Evolutionary conservation across 2,797 vertebrate species (phyloP), one percentile per base, ranked within the genome.

Genomic region (Morus bassanus): DNA sequence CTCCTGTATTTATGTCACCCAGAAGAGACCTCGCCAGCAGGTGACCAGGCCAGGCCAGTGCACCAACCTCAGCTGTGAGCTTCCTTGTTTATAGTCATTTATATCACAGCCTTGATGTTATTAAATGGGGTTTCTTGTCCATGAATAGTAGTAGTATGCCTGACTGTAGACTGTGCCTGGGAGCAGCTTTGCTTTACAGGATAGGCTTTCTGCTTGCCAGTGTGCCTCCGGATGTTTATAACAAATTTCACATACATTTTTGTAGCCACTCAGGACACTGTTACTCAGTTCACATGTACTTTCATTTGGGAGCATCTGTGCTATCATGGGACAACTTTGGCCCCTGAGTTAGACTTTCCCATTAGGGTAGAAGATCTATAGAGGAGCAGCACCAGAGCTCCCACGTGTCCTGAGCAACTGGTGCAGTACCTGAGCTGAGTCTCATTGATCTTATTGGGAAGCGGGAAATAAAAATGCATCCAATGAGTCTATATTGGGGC

Each of bases 241-340:
- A 63, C 30, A 50, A 46, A 63, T 78, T 67, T 30, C 24, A 85
- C 14, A 24, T 75, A 56, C 69, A 27, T 88, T 94, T 90, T 48
- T 85, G 45, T 60, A 72, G 63, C 61, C 79, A 54, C 51, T 75
- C 33, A 59, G 31, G 70, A 89, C 89, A 88, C 79, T 1, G 56
- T 74, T 75, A 88, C 91, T 96, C 91, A 57, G 25, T 79, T 84
- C 3, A 5, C 64, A 37, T 75, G 83, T 79, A 80, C 88, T 97
- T 96, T 96, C 72, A 90, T 86, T 86, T 86, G 76, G 61, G 25
- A 75, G 74, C 78, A 91, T 72, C 93, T 92, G 51, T 93, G 56
- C n/a, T 35, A 9, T 46, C 39, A 95, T 59, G 50, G 50, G 54
- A 94, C 37, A 87, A n/a, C 72, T 85, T 45, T 33, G 28, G 14